A percentile compares a stretch with the other conserved stretches of the same genome.
Conservation (phyloP, 2,888 invertebrate species). For the Ceriagrion tenellum region DNA sequence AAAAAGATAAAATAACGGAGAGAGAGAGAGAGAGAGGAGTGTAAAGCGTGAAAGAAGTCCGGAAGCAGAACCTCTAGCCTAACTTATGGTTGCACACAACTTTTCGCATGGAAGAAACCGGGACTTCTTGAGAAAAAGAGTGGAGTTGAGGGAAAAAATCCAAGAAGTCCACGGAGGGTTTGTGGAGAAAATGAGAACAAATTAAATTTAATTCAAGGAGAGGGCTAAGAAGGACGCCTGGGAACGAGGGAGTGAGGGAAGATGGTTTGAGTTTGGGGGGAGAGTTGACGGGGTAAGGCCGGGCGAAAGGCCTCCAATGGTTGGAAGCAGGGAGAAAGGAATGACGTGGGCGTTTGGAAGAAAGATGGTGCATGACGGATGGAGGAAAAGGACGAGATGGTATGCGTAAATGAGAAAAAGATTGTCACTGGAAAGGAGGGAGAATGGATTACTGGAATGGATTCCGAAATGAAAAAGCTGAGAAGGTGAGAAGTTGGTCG, state of each 20-base stretch:
- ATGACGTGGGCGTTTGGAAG: background rate
- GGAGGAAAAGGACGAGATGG: background rate
- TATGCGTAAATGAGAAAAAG: background rate
- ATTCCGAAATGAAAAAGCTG: background rate
- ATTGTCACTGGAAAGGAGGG: background rate
- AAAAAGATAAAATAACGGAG: background rate
- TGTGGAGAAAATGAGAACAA: background rate
- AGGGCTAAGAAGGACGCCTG: background rate
- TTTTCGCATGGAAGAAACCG: background rate
- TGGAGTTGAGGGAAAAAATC: background rate
- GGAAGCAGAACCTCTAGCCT: background rate
- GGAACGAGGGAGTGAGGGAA: background rate
- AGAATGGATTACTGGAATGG: background rate
- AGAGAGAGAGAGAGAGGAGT: background rate
- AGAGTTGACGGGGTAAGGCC: background rate
- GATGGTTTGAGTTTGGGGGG: background rate
- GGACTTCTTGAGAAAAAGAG: background rate
- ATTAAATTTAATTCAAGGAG: conserved; percentile 25
- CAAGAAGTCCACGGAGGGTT: background rate
- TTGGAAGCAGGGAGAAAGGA: background rate
- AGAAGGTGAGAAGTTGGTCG: background rate
- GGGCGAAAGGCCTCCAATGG: background rate
- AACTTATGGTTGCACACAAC: background rate
- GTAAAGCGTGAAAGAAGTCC: background rate
- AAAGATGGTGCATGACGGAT: background rate